Conservation (phyloP, 2,113 vertebrate species). For the Microtus oregoni region DNA sequence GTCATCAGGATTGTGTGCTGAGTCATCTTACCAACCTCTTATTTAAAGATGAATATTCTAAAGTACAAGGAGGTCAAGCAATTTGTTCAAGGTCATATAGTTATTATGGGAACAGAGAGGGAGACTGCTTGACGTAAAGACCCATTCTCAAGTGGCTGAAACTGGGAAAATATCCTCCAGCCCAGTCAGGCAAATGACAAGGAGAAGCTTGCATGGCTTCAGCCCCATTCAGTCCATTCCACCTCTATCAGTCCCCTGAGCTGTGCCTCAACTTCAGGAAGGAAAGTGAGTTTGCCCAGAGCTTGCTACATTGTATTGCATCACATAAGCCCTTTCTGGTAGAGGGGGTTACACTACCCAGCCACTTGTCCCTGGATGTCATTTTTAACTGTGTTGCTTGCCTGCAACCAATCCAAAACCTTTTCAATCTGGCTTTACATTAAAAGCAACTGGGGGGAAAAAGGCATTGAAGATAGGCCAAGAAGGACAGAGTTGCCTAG, state of each 20-base stretch:
- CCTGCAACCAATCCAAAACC: neutral
- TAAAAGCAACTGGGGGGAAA: neutral
- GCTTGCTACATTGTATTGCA: neutral
- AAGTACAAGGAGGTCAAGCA: neutral
- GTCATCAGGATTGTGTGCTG: neutral
- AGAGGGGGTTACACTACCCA: neutral
- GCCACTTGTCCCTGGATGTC: neutral
- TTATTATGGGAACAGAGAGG: neutral
- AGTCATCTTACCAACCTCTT: neutral
- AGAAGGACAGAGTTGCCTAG: neutral
- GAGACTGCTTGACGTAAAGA: neutral
- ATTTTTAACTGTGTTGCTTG: neutral
- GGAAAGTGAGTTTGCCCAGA: neutral
- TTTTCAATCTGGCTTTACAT: neutral
- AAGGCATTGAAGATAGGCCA: neutral
- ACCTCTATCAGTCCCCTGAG: neutral
- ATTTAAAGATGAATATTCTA: neutral
- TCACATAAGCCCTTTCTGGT: neutral
- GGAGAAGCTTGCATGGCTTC: neutral
- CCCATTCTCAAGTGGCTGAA: neutral
- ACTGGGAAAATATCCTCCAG: neutral
- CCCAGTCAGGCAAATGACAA: neutral
- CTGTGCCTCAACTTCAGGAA: neutral
- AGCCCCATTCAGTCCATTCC: neutral
- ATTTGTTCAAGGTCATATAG: neutral